Evolutionary conservation across 2,113 vertebrate species (phyloP), one percentile per base, ranked within the genome.

Genomic region (Rhynchomys soricoides): DNA sequence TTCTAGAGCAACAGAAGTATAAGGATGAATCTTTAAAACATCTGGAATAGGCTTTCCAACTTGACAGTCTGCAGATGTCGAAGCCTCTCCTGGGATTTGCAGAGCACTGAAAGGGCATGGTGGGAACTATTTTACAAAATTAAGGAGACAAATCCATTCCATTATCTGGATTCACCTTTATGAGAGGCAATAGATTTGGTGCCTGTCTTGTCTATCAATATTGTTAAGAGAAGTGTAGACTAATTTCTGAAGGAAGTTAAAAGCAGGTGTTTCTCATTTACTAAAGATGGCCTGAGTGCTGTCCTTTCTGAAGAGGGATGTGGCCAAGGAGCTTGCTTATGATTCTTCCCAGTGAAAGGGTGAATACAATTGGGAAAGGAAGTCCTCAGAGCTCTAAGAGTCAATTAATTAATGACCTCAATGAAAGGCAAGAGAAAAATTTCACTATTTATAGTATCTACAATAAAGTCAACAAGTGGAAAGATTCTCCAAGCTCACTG

Each of bases 181-280:
- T 83, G n/a, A 83, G n/a, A 62, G 13, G 81, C 57, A 59, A 62
- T 29, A 8, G 81, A 62, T 43, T 59, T 83, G 50, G 94, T 90
- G n/a, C 55, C 91, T 71, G 86, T 91, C 19, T 75, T 94, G 48
- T 90, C 8, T 70, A 91, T 37, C 43, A 91, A 91, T 45, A 31
- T 43, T 64, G n/a, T 97, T 93, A 48, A 77, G 45, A 66, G 83
- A 93, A 88, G 9, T 50, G 7, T 71, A 64, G 24, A 92, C 89
- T 90, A 55, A 92, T 66, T 81, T 29, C 62, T 86, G 52, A 91
- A 57, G 57, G 31, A 90, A 45, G 96, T 96, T 70, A 97, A 91
- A 86, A 86, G 91, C 16, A 94, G 74, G n/a, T 50, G 24, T 48
- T 96, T 95, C 31, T 94, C 52, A 89, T 73, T 43, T 96, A 21